These are phyloP conservation scores for Panagrolaimus sp. DNA, from an alignment of 1,140 invertebrate genomes.

Conservation along the genomic window DNA sequence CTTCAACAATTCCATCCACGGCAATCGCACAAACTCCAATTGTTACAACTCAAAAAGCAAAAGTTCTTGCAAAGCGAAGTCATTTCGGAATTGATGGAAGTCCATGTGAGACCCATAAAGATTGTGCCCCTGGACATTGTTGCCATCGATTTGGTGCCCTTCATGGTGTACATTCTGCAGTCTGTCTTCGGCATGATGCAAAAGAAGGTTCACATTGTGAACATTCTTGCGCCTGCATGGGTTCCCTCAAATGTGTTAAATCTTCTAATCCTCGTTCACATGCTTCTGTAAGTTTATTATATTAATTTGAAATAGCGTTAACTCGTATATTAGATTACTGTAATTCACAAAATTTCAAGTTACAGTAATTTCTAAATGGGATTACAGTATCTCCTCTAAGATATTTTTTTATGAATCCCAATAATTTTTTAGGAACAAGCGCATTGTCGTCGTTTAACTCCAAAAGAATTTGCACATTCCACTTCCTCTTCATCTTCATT, in stretches of 20 bases:
- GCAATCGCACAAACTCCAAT: neutral
- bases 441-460: no score
- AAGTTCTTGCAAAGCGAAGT: neutral
- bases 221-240: slow-evolving; percentile 6
- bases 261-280: no score
- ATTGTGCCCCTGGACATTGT: slow-evolving; percentile 3
- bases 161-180: neutral
- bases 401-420: no score
- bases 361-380: no score
- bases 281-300: no score
- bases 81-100: neutral
- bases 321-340: no score
- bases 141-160: slow-evolving; percentile 15
- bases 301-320: no score
- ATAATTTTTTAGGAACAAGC: no score
- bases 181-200: slow-evolving; percentile 3
- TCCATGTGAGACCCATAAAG: slow-evolving; percentile 4
- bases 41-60: neutral
- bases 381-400: no score
- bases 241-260: neutral
- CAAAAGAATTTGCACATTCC: no score
- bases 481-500: no score
- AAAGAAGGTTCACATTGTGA: neutral
- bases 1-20: neutral
- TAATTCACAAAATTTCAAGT: no score